Base-by-base conservation (phyloP, 2,113 vertebrate genomes). In the Paralichthys olivaceus region DNA sequence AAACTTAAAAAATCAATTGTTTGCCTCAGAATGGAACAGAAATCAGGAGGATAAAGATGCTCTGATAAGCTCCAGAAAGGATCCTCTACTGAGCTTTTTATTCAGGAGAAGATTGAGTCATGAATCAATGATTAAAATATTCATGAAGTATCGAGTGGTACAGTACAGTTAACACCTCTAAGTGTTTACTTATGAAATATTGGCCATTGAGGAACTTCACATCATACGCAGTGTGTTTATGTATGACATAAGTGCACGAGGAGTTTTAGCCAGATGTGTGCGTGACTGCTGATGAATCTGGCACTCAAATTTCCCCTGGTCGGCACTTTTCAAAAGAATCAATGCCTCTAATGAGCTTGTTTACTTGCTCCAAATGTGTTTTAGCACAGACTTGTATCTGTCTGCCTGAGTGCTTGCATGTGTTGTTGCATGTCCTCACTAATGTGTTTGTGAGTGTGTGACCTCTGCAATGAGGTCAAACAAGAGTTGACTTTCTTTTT, bases 271-370 rank as follows among this genome's bases (percentile, higher is more conserved):
- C 69, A 86, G 71, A 84, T 86, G 86, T 83, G 83, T 75, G 73
- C n/a, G 49, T 84, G 77, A 77, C 75, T 28, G 65, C 60, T 77
- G 75, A 84, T 78, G 72, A 81, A 84, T 78, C 62, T 69, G 26
- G 65, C 49, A 57, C 76, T 89, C 45, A 28, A 51, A 83, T 91
- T 85, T 85, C 85, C 66, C 67, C 64, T 22, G 57, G 76, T 82
- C 32, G 53, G 72, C 80, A 80, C 80, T 85, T 88, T 84, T 83
- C 71, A 83, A 87, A 53, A 85, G 83, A 84, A 84, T 90, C 89
- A 75, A 77, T 86, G 80, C 51, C 25, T 47, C 65, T 90, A 87
- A 90, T 88, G 84, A 85, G 81, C 80, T 90, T 89, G 86, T 92
- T 90, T 90, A 89, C 87, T 81, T 73, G 78, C 40, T 72, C 72